A percentile compares a stretch with the other conserved stretches of the same genome.
These are phyloP conservation scores for Sebastes iracundus DNA, from an alignment of 2,797 vertebrate genomes.

Conservation along the genomic window DNA sequence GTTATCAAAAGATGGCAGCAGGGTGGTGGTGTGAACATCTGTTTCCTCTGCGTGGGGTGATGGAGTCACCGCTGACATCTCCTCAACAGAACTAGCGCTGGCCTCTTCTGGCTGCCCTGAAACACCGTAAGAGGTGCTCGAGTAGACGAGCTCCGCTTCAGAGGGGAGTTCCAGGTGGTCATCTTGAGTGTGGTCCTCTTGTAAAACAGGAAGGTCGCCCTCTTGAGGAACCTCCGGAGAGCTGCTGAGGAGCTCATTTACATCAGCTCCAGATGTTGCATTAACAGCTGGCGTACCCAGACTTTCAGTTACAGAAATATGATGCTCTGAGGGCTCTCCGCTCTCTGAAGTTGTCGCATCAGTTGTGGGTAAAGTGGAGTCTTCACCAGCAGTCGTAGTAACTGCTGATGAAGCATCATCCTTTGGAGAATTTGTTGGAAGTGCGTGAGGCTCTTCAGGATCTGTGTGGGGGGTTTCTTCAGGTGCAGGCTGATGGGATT, in stretches of 20 bases:
- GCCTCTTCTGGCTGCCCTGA: slow-evolving; percentile 32
- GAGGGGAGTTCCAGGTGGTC: background rate
- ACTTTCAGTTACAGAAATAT: slow-evolving; percentile 13
- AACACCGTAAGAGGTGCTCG: slow-evolving; percentile 8
- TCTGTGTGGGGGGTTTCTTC: slow-evolving; percentile 17
- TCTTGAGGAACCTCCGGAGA: slow-evolving; percentile 19
- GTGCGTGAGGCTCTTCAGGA: slow-evolving; percentile 9
- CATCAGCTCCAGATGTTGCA: slow-evolving; percentile 24
- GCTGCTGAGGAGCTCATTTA: slow-evolving; percentile 12
- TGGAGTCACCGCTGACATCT: background rate
- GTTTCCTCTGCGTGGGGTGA: slow-evolving; percentile 30
- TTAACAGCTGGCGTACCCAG: background rate
- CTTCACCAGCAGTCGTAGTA: slow-evolving; percentile 1
- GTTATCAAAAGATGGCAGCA: background rate
- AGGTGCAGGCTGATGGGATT: slow-evolving; percentile 49
- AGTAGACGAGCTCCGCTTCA: slow-evolving; percentile 9
- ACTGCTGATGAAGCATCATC: background rate
- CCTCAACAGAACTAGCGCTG: background rate
- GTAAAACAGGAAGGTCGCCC: slow-evolving; percentile 16
- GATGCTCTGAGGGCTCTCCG: background rate
- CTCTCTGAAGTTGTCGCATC: slow-evolving; percentile 12
- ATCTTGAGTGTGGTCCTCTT: slow-evolving; percentile 37
- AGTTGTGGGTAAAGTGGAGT: background rate
- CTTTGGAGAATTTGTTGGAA: slow-evolving; percentile 9
- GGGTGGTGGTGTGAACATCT: background rate